phyloP scores from a whole-genome alignment of 2,113 vertebrate genomes.

The Leiothrix lutea region DNA sequence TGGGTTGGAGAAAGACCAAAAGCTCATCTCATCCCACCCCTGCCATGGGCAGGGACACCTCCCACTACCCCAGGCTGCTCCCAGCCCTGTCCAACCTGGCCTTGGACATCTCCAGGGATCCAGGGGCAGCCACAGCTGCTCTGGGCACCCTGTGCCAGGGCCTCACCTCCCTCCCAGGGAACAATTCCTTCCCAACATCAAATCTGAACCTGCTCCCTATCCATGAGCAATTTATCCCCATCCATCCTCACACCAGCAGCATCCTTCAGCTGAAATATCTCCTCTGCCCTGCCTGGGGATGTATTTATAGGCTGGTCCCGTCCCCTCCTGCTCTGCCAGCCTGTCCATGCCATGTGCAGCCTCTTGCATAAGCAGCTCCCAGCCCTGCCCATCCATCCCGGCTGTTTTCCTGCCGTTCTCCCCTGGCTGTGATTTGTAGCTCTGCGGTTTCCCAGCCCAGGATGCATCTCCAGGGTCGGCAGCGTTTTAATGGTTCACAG shows the following conservation, averaged over 20 bases:
- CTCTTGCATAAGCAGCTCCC: not conserved
- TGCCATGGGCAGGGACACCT: not conserved
- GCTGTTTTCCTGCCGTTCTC: not conserved
- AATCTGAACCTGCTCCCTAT: not conserved
- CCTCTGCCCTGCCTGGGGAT: not conserved
- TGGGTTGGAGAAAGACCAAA: not conserved
- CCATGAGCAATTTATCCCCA: not conserved
- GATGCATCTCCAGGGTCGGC: not conserved
- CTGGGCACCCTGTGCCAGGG: not conserved
- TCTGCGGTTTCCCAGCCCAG: not conserved
- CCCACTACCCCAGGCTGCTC: fast-evolving
- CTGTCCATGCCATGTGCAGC: not conserved
- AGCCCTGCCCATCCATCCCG: not conserved
- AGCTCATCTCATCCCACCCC: not conserved
- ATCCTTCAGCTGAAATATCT: not conserved
- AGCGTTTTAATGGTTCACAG: not conserved
- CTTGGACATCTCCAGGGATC: not conserved
- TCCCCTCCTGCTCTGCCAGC: not conserved
- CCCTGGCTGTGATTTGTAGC: not conserved
- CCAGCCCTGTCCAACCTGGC: not conserved
- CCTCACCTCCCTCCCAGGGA: not conserved
- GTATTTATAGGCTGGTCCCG: not conserved
- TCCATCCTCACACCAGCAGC: not conserved
- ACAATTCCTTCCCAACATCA: not conserved
- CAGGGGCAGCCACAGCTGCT: not conserved